Percentiles rank a stretch among this genome's conserved stretches.
Conservation (phyloP, 2,113 vertebrate genomes). For the Melierax canorus region DNA sequence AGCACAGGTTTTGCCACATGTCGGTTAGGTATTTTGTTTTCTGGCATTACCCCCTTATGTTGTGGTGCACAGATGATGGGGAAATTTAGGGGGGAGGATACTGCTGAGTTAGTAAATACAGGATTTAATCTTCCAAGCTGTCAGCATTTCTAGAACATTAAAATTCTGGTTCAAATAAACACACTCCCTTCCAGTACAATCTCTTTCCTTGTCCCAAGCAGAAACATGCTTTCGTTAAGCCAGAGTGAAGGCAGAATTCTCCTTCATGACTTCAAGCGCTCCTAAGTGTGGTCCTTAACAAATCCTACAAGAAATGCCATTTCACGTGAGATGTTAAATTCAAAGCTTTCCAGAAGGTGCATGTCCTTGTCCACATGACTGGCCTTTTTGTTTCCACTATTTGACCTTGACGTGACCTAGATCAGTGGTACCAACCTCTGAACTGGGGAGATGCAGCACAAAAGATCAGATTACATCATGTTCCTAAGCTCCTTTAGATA, state of each 20-base stretch:
- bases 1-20: not conserved
- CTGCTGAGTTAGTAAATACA: constrained; percentile 16
- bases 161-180: constrained; percentile 22
- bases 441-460: not conserved
- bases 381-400: not conserved
- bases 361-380: not conserved
- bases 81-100: not conserved
- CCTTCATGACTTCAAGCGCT: not conserved
- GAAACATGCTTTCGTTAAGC: not conserved
- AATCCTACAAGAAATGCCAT: not conserved
- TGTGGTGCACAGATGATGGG: not conserved
- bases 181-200: not conserved
- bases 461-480: not conserved
- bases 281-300: not conserved
- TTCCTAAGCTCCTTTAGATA: not conserved
- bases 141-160: constrained; percentile 6
- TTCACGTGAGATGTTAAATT: not conserved
- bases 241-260: not conserved
- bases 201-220: not conserved
- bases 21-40: not conserved
- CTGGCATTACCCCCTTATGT: not conserved
- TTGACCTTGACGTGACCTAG: not conserved
- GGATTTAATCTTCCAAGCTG: constrained; percentile 1
- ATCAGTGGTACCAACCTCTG: not conserved
- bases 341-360: not conserved